Evolutionary conservation across 2,797 vertebrate species (phyloP), one percentile per base, ranked within the genome.

Genomic region (Sebastes glaucus): DNA sequence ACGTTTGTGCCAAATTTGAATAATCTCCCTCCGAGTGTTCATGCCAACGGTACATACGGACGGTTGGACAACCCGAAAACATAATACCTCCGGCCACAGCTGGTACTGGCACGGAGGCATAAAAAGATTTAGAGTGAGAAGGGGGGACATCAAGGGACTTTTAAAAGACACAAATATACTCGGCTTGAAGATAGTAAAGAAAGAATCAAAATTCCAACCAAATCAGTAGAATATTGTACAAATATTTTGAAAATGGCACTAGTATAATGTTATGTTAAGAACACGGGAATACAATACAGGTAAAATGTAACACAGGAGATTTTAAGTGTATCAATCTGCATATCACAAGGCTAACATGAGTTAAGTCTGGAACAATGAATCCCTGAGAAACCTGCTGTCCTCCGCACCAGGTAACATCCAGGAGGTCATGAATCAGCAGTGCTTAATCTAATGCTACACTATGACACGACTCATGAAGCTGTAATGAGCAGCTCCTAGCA

Each of bases 401-500:
- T 74, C 63, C 30, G 23, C 42, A 63, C 11, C 35, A 67, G 56
- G 57, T 42, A 38, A 67, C 64, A 83, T 30, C 35, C 56, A 38
- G 73, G n/a, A 27, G 70, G 20, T 66, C 57, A 60, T 46, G 61
- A 82, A 67, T 84, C 83, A 79, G 60, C 33, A 22, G n/a, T 27
- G 61, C 28, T 66, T 65, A 60, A 72, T 79, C 53, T 28, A 57
- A 74, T 38, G 46, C 70, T 64, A 20, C 23, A 61, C 61, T 18
- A 56, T 46, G 9, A 59, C 42, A 71, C 5, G 11, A 27, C 52
- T 66, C 66, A 57, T 70, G 16, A 71, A 80, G 56, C 63, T 64
- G 55, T 66, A 67, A 70, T 64, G 69, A 87, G 75, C 52, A 33
- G 73, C 78, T 80, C 35, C 28, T 33, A 83, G 77, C 64, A 32